phyloP scores from a whole-genome alignment of 2,113 vertebrate genomes.

The Neolamprologus caudopunctatus region DNA sequence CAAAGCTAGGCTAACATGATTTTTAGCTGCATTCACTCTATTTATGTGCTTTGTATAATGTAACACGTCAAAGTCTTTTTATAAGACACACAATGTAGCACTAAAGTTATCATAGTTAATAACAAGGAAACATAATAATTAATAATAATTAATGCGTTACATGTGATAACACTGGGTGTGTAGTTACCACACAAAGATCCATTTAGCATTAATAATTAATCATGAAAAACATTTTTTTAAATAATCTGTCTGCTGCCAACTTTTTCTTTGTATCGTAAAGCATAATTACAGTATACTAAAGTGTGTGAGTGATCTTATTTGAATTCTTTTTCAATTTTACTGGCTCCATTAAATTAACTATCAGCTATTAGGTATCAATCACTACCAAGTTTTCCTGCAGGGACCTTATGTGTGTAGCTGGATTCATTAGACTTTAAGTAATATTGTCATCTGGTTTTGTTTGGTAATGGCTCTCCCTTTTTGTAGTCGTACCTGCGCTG shows the following conservation, averaged over 20 bases:
- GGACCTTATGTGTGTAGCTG: background rate
- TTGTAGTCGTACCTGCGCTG: background rate
- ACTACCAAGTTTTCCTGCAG: background rate
- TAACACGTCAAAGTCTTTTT: background rate
- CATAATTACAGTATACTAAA: background rate
- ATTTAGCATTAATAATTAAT: background rate
- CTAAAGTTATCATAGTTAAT: background rate
- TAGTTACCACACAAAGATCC: background rate
- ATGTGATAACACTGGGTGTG: background rate
- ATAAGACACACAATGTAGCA: background rate
- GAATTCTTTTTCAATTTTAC: fast-evolving
- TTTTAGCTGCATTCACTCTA: background rate
- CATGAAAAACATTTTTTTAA: background rate
- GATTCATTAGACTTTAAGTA: background rate
- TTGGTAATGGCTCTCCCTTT: background rate
- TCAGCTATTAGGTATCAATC: background rate
- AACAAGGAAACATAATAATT: background rate
- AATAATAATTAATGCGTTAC: background rate
- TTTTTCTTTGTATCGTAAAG: background rate
- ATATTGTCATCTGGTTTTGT: background rate
- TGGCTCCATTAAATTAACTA: background rate
- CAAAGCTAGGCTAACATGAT: too few relatives aligned
- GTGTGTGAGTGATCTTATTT: background rate
- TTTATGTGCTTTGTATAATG: background rate
- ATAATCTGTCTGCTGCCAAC: background rate